Evolutionary conservation across 2,888 invertebrate genomes (phyloP), one percentile per base, ranked within the genome.

Genomic region (Lydus trimaculatus): DNA sequence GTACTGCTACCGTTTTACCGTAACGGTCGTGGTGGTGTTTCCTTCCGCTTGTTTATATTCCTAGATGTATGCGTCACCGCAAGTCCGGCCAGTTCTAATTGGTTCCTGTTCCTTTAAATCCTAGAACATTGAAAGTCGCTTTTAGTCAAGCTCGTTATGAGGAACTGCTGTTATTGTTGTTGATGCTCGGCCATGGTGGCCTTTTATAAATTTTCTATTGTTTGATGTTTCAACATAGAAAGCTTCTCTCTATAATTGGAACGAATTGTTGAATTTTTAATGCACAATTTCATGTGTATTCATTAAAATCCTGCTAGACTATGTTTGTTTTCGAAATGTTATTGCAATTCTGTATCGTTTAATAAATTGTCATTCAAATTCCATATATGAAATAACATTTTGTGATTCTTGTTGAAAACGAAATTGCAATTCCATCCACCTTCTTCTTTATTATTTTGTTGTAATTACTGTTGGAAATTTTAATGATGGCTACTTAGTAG

Each of bases 31-130:
- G 72, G 67, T 65, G 72, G 71, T 72, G 69, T 73, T 75, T 76
- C 74, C 74, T 75, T 74, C 73, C 73, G 71, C 63, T 56, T 71
- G 66, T 72, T 70, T 70, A 71, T 56, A 56, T 25, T 66, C 31
- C 62, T 71, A 67, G 59, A 66, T 58, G 62, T 67, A 60, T 56
- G 25, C 69, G 60, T 43, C 64, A 69, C 73, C 75, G 64, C 77
- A 72, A 72, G 75, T 77, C 78, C 78, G 76, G 76, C 75, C 31
- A 58, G 63, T 67, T 67, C 75, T 79, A 79, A 79, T 79, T 78
- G 78, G 78, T 79, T 79, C 77, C 77, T 76, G 76, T 73, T 75
- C 68, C 66, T 58, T 63, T 63, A 15, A 28, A 65, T 52, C 65
- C 60, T 63, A 63, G 13, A 43, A 65, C 63, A 63, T 36, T 69